Evolutionary conservation across 2,113 vertebrate genomes (phyloP).

Genomic region (Callionymus lyra): DNA sequence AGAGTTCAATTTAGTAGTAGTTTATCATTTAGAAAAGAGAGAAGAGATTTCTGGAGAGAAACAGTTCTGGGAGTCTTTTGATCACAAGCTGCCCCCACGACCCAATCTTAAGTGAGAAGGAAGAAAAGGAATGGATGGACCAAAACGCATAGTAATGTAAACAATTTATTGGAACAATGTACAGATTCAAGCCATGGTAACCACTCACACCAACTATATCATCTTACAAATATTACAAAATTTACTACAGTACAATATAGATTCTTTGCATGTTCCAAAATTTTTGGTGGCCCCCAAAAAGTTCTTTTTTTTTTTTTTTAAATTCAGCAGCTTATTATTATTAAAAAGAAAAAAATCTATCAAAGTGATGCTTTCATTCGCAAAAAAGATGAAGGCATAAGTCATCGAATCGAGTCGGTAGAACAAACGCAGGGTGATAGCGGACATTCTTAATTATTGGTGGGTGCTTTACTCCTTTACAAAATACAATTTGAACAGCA

Average conservation of each 20-base stretch:
- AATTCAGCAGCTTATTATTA: slow-evolving; percentile 92
- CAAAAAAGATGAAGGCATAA: slow-evolving; percentile 1
- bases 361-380: slow-evolving; percentile 78
- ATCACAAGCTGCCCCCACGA: too few species aligned
- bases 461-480: slow-evolving; percentile 62
- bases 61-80: too few species aligned
- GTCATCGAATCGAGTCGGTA: slow-evolving; percentile 71
- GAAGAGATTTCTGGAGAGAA: background rate
- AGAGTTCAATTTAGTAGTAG: too few species aligned
- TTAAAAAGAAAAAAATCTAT: slow-evolving; percentile 88
- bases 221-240: slow-evolving; percentile 99
- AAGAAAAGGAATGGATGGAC: background rate
- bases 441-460: slow-evolving; percentile 76
- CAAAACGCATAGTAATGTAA: slow-evolving; percentile 71
- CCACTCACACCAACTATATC: slow-evolving; percentile 90
- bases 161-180: slow-evolving; percentile 92
- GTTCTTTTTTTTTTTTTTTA: slow-evolving; percentile 78
- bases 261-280: slow-evolving; percentile 99
- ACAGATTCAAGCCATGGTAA: slow-evolving; percentile 97
- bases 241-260: slow-evolving; percentile 99
- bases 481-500: slow-evolving; percentile 70
- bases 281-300: slow-evolving; percentile 93
- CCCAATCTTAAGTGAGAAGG: background rate
- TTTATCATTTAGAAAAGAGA: background rate
- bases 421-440: slow-evolving; percentile 72